Percentiles rank a stretch among this genome's conserved stretches.
Evolutionary conservation across 2,888 invertebrate genomes (phyloP).

Genomic region (Romanomermis culicivorax): DNA sequence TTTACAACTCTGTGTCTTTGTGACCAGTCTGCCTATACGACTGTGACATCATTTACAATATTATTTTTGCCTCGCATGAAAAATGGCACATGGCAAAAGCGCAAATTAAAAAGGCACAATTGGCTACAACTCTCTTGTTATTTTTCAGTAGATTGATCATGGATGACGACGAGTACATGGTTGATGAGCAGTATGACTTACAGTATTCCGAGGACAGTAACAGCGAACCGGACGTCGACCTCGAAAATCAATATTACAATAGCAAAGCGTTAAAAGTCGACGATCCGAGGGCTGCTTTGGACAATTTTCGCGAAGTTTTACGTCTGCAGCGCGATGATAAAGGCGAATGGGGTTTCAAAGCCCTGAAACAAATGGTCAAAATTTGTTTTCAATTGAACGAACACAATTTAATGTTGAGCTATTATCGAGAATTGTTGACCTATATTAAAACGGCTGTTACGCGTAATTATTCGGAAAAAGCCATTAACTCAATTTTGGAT

Average conservation of each 20-base stretch:
- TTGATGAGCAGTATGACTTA: constrained; percentile 30
- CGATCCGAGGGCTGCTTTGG: constrained; percentile 68
- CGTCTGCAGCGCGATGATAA: constrained; percentile 49
- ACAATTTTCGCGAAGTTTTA: constrained; percentile 47
- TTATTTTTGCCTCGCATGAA: no score
- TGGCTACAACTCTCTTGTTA: no score
- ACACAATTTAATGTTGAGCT: constrained; percentile 78
- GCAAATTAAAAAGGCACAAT: no score
- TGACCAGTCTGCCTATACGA: no score
- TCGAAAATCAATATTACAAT: constrained; percentile 98
- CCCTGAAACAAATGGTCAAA: constrained; percentile 98
- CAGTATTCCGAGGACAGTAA: constrained; percentile 98
- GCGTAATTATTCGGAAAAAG: constrained; percentile 95
- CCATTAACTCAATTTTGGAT: constrained; percentile 94
- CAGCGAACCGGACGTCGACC: constrained; percentile 93
- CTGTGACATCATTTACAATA: no score
- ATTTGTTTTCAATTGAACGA: constrained; percentile 91
- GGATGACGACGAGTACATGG: constrained; percentile 22
- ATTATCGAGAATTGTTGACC: constrained; percentile 82
- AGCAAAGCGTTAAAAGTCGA: constrained; percentile 94
- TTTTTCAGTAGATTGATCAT: no score
- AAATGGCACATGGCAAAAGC: no score
- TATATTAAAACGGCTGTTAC: constrained; percentile 99
- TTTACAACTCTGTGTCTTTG: no score
- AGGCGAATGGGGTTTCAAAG: constrained; percentile 99